phyloP scores from a whole-genome alignment of 2,888 invertebrate genomes.

The Rhamphomyia laevipes region DNA sequence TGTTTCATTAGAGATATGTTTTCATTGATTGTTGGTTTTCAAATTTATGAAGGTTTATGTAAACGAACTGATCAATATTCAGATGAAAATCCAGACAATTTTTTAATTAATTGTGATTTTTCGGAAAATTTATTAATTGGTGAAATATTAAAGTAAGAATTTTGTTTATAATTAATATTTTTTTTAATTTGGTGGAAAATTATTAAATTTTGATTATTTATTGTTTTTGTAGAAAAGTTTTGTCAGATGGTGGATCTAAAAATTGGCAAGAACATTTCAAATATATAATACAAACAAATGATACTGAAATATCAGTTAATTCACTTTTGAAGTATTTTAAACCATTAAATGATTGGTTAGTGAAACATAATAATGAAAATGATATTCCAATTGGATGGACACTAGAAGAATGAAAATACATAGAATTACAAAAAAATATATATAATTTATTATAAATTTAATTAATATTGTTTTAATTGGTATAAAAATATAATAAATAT shows the following conservation, averaged over 20 bases:
- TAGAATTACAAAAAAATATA: no score
- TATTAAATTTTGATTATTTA: neutral
- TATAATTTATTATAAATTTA: no score
- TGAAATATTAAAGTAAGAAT: neutral
- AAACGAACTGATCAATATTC: neutral
- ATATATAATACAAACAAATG: neutral
- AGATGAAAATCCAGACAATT: neutral
- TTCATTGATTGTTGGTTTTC: neutral
- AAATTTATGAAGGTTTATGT: conserved; percentile 1
- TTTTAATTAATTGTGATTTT: neutral
- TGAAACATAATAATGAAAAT: conserved; percentile 40
- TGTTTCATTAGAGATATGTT: neutral
- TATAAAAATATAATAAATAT: no score
- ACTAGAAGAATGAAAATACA: no score
- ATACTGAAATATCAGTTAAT: neutral
- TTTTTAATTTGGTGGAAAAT: neutral
- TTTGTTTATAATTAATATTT: neutral
- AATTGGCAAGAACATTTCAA: neutral
- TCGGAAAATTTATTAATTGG: neutral
- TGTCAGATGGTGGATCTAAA: neutral
- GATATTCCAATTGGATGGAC: conserved; percentile 25
- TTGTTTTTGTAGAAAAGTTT: neutral
- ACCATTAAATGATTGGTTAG: conserved; percentile 47
- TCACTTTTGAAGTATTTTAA: conserved; percentile 45
- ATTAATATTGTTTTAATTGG: no score